Conservation (phyloP, 2,888 invertebrate species). For the Troides helena region DNA sequence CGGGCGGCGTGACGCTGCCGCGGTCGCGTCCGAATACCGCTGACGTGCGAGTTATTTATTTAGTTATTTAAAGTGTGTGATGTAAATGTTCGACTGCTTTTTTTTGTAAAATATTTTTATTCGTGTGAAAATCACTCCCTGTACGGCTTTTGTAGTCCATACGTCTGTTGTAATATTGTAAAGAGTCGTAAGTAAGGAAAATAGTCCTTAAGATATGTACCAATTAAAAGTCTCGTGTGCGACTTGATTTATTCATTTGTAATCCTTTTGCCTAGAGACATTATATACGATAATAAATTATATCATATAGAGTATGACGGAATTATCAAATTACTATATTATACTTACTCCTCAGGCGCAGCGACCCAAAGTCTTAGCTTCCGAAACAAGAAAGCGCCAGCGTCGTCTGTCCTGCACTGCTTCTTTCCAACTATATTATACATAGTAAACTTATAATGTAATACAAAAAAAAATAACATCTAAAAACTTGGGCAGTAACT, state of each 20-base stretch:
- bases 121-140: slow-evolving; percentile 73
- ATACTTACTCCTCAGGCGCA: no score
- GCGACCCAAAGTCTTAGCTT: no score
- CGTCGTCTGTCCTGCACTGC: no score
- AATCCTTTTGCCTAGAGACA: background rate
- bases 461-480: no score
- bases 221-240: slow-evolving; percentile 76
- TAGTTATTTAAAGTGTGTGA: slow-evolving; percentile 74
- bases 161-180: slow-evolving; percentile 80
- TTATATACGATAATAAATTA: background rate
- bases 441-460: no score
- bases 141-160: slow-evolving; percentile 75
- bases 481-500: no score
- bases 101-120: slow-evolving; percentile 80
- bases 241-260: slow-evolving; percentile 39
- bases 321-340: no score
- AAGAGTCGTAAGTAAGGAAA: slow-evolving; percentile 77
- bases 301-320: no score
- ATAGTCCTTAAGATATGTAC: slow-evolving; percentile 73
- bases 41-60: slow-evolving; percentile 78
- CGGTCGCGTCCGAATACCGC: slow-evolving; percentile 76
- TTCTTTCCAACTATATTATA: no score
- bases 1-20: slow-evolving; percentile 68
- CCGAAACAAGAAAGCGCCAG: no score
- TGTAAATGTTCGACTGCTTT: slow-evolving; percentile 75